Evolutionary conservation across 2,888 invertebrate genomes (phyloP), one percentile per base, ranked within the genome.

Genomic region (Strigamia crassipes): DNA sequence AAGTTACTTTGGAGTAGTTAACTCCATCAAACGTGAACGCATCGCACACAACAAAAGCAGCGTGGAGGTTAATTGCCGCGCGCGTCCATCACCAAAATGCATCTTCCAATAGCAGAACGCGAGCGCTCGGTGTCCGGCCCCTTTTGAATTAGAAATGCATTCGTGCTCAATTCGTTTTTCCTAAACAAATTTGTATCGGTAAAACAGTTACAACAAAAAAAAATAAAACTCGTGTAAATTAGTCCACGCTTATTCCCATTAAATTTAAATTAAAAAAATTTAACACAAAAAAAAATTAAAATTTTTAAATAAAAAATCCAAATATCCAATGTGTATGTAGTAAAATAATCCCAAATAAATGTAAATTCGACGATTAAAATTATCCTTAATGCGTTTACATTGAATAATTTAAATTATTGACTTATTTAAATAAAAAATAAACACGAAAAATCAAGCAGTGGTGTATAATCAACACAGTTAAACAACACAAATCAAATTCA

Each of bases 41-140:
- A 23, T 21, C 13, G 21, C 21, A 21, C 61, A 66, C 61, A 66
- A 66, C 61, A 46, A 46, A 46, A 46, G 46, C 46, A 46, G 13
- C 46, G 46, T 46, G 61, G 12, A 66, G 61, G 61, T 66, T 66
- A 66, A 66, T 66, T 66, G 61, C 61, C 61, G 51, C 61, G 61
- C 23, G 61, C 61, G 61, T 66, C 61, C 21, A 21, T 66, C 61
- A 66, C 18, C 15, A 18, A 66, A 66, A 18, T 18, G 61, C 46
- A 21, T 66, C 61, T 66, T 66, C 61, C 61, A 66, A 66, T 66
- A 18, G 21, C 21, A 66, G 61, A 66, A n/a, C 61, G 61, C 61
- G 61, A 23, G 21, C 61, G 61, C 23, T 21, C 23, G 18, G 9
- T 66, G 61, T 23, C 61, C 61, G 21, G 61, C 61, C 61, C 61